Evolutionary conservation across 2,113 vertebrate species (phyloP).

Genomic region (Protobothrops flavoviridis): DNA sequence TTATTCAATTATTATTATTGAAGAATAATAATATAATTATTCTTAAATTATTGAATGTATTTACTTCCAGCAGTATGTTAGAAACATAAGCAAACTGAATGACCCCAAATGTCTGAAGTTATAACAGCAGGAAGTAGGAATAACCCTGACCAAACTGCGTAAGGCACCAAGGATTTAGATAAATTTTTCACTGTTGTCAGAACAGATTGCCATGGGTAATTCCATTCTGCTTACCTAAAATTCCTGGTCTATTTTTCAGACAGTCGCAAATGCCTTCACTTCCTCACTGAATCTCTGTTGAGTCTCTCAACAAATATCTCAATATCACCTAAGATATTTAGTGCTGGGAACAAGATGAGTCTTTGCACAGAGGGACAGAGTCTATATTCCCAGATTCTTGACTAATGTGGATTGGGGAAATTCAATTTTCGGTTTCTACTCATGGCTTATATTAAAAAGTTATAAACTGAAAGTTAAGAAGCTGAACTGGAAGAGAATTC

Average conservation of each 20-base stretch:
- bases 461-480: neutral
- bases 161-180: conserved; percentile 50
- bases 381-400: neutral
- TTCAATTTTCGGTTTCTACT: neutral
- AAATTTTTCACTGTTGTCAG: conserved; percentile 29
- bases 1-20: neutral
- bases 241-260: conserved; percentile 58
- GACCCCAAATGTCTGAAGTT: neutral
- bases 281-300: conserved; percentile 38
- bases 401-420: neutral
- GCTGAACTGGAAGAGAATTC: neutral
- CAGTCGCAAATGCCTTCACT: conserved; percentile 57
- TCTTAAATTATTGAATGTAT: neutral
- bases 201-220: conserved; percentile 59
- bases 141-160: neutral
- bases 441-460: neutral
- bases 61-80: neutral
- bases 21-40: neutral
- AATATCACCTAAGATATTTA: conserved; percentile 18
- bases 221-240: conserved; percentile 61
- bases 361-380: neutral
- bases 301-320: neutral
- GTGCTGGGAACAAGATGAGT: neutral
- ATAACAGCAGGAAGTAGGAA: neutral
- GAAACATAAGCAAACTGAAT: neutral